Evolutionary conservation across 2,888 invertebrate species (phyloP).

Genomic region (Nasonia oneida): DNA sequence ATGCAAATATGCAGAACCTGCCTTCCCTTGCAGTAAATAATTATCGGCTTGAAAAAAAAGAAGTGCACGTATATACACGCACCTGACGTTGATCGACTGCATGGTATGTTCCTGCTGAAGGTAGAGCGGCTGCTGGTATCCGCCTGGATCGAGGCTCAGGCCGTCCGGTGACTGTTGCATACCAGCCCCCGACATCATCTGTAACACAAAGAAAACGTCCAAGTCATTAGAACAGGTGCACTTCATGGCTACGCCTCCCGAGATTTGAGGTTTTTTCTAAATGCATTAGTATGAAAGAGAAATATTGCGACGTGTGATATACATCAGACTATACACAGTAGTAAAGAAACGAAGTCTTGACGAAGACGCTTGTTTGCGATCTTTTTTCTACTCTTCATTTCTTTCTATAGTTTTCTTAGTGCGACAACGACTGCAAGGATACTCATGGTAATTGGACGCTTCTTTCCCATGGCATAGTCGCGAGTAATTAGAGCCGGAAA

Average conservation of each 20-base stretch:
- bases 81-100: slow-evolving; percentile 79
- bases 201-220: slow-evolving; percentile 62
- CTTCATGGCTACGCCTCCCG: background rate
- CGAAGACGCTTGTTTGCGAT: background rate
- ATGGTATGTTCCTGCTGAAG: slow-evolving; percentile 82
- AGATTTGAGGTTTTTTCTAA: background rate
- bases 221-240: slow-evolving; percentile 24
- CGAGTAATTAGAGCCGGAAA: slow-evolving; percentile 8
- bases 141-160: slow-evolving; percentile 82
- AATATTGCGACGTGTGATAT: background rate
- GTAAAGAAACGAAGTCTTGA: background rate
- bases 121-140: slow-evolving; percentile 88
- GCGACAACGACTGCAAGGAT: background rate
- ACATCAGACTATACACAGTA: too few species aligned
- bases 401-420: background rate
- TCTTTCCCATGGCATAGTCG: background rate
- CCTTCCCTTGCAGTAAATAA: background rate
- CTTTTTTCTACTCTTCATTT: background rate
- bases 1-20: background rate
- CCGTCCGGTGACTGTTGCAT: slow-evolving; percentile 84
- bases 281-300: background rate
- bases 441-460: slow-evolving; percentile 1
- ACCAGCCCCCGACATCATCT: slow-evolving; percentile 81
- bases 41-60: slow-evolving; percentile 20
- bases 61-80: slow-evolving; percentile 54